Evolutionary conservation across 1,140 invertebrate genomes (phyloP).

Genomic region (Oryctes rhinoceros): DNA sequence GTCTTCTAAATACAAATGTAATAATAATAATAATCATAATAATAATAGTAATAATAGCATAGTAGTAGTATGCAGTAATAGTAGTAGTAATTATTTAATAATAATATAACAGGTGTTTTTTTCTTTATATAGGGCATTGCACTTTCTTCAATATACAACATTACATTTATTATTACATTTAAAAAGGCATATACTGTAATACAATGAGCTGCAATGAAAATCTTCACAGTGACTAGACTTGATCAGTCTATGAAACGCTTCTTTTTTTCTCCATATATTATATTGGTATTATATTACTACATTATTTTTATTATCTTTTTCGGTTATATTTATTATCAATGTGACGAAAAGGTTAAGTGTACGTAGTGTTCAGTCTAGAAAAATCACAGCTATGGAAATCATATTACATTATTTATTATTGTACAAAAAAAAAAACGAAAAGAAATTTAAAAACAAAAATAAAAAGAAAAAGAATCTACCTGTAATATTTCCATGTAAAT

Average conservation of each 20-base stretch:
- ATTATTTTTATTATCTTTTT: not conserved
- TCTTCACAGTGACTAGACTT: conserved; percentile 49
- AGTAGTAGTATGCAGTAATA: not conserved
- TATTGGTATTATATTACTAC: conserved; percentile 12
- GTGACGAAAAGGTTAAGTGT: conserved; percentile 28
- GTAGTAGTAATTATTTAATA: conserved; percentile 24
- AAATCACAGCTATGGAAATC: conserved; percentile 57
- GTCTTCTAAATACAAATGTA: conserved; percentile 11
- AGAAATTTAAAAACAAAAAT: conserved; percentile 21
- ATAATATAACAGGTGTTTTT: conserved; percentile 41
- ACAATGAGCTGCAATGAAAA: conserved; percentile 51
- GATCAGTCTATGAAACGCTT: conserved; percentile 46
- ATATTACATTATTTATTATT: conserved; percentile 36
- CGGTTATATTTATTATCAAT: conserved; percentile 5
- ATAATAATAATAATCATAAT: not conserved
- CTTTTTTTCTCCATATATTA: not conserved
- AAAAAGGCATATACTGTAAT: conserved; percentile 39
- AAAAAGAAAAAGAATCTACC: conserved; percentile 43
- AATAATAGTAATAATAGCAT: conserved; percentile 6
- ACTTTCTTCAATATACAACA: conserved; percentile 45
- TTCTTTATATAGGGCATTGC: conserved; percentile 52
- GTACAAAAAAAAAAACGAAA: conserved; percentile 26
- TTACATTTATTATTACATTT: not conserved
- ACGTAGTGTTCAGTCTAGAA: conserved; percentile 54
- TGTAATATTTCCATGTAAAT: not conserved